These are phyloP conservation scores for Netelia fuscicornis DNA, from an alignment of 2,888 invertebrate species.

Conservation along the genomic window DNA sequence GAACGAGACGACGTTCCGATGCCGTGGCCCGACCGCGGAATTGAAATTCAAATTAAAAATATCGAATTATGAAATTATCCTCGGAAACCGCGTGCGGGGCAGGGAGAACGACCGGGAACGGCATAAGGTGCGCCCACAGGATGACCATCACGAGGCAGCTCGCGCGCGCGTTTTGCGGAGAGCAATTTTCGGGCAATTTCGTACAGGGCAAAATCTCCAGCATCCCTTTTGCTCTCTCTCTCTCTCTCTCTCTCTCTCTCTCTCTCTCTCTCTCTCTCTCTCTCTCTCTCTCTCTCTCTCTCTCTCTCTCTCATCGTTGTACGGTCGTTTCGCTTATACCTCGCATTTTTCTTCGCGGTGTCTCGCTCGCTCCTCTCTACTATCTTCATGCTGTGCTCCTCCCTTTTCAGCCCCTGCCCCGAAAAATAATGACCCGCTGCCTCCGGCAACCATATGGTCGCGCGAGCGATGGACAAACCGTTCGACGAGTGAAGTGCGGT, in stretches of 20 bases:
- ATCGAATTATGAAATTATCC: constrained; percentile 81
- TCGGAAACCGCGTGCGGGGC: constrained; percentile 68
- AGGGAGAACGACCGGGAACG: constrained; percentile 17
- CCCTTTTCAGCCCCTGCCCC: constrained; percentile 56
- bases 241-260: constrained; percentile 48
- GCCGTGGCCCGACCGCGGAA: constrained; percentile 73
- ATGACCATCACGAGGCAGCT: constrained; percentile 29
- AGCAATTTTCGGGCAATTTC: constrained; percentile 83
- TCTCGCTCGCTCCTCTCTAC: constrained; percentile 24
- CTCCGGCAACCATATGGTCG: constrained; percentile 84
- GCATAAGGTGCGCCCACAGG: constrained; percentile 31
- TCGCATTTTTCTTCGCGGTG: constrained; percentile 52
- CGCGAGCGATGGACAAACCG: constrained; percentile 64
- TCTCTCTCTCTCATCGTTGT: constrained; percentile 44
- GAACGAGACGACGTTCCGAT: constrained; percentile 39
- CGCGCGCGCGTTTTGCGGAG: constrained; percentile 56
- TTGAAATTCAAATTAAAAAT: constrained; percentile 84
- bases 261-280: not conserved
- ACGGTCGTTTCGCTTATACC: constrained; percentile 54
- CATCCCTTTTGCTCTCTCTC: constrained; percentile 47
- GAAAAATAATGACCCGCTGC: constrained; percentile 81
- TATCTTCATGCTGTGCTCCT: constrained; percentile 40
- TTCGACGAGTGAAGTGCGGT: constrained; percentile 45
- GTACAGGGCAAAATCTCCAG: constrained; percentile 70
- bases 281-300: no score